These are phyloP conservation scores for Ornithorhynchus anatinus DNA, from an alignment of 2,113 vertebrate species.

Conservation along the genomic window DNA sequence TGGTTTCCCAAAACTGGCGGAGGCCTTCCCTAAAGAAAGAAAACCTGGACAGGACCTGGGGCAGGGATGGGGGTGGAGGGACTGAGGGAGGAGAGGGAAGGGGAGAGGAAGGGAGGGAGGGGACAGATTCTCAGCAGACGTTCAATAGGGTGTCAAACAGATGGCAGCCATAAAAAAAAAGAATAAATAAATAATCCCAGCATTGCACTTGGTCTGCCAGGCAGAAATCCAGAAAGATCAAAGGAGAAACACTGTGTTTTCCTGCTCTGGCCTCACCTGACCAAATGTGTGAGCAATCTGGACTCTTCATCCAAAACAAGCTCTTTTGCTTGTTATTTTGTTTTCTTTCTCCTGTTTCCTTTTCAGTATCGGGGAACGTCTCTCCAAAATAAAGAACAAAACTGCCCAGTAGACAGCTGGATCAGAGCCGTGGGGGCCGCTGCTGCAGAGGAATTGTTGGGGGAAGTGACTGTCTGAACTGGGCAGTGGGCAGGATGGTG, in stretches of 20 bases:
- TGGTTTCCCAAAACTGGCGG: conserved; percentile 7
- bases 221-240: conserved; percentile 69
- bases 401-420: not conserved
- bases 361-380: not conserved
- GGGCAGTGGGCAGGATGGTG: too few species aligned
- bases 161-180: conserved; percentile 65
- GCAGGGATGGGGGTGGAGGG: not conserved
- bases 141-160: conserved; percentile 57
- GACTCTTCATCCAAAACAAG: conserved; percentile 54
- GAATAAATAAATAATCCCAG: conserved; percentile 58
- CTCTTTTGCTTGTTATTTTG: conserved; percentile 40
- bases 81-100: not conserved
- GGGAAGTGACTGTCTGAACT: too few species aligned
- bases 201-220: conserved; percentile 62
- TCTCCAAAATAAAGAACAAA: conserved; percentile 26
- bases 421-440: not conserved
- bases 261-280: conserved; percentile 66
- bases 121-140: conserved; percentile 37
- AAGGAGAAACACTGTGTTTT: conserved; percentile 52
- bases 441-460: too few species aligned
- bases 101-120: not conserved
- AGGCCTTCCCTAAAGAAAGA: conserved; percentile 13
- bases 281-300: conserved; percentile 66
- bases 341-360: conserved; percentile 14
- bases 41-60: too few species aligned